Evolutionary conservation across 2,888 invertebrate genomes (phyloP), one percentile per base, ranked within the genome.

Genomic region (Crioceris asparagi): DNA sequence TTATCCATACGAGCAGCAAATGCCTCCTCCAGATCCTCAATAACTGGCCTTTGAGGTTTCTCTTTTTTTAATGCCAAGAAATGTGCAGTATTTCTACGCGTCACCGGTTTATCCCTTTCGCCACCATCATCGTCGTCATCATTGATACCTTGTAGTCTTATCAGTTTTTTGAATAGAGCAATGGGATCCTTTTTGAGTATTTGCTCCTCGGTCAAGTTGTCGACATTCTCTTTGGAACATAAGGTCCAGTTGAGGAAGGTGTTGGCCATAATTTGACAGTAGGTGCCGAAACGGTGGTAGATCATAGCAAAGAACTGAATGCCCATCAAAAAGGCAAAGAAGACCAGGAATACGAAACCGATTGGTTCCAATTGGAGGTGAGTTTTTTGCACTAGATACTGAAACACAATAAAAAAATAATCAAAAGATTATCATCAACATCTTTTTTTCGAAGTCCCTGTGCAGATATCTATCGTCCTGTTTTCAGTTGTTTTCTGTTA

Each of bases 121-220:
- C n/a, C n/a, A 50, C 86, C 45, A 11, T 44, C 86, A 53, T 85
- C 83, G 52, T 83, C 82, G 11, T 82, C 83, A 31, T 64, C 64
- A 54, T 85, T 84, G 46, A 85, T 74, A 19, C 83, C 86, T 55
- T 82, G 81, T 39, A 88, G 61, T 56, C 82, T 76, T 61, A 90
- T 90, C 40, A 92, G 65, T 56, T 87, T 81, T 59, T 83, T 79
- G 0, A 86, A 90, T 55, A 91, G 85, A 59, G 88, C 87, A 53
- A 92, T 83, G 29, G 90, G 90, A 67, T 92, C 86, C 65, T 83
- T 84, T 56, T 85, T 82, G 47, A 88, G 69, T 35, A 90, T 67
- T 27, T 84, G 84, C 61, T 90, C 87, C 61, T 83, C 83, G 14
- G 83, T 83, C 49, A 84, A 66, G 53, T 87, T 83, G 57, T 86